Conservation (phyloP, 2,797 vertebrate genomes). For the Discoglossus pictus region DNA sequence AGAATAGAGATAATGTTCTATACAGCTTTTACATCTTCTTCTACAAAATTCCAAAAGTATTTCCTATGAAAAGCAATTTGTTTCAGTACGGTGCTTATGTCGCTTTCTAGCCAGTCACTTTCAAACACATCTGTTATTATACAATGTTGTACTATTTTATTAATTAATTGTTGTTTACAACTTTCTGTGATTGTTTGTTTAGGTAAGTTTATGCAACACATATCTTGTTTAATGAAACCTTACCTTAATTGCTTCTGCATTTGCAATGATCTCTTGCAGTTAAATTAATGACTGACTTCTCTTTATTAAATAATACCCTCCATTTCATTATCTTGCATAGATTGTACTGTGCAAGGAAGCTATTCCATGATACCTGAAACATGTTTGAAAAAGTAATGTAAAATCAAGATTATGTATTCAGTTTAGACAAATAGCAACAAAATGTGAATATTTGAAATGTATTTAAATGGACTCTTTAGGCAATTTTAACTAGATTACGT, state of each 20-base stretch:
- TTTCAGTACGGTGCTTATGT: neutral
- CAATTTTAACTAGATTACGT: too few species aligned
- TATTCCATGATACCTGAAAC: constrained; percentile 21
- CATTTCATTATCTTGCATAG: constrained; percentile 31
- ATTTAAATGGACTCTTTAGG: too few species aligned
- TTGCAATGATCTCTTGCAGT: constrained; percentile 39
- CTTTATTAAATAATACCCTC: constrained; percentile 45
- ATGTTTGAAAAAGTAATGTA: constrained; percentile 38
- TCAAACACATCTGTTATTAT: constrained; percentile 11
- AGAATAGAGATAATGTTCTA: neutral
- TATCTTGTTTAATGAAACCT: constrained; percentile 41
- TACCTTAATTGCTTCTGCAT: constrained; percentile 40
- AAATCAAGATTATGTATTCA: constrained; percentile 47
- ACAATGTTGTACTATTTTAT: neutral
- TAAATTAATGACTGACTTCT: constrained; percentile 45
- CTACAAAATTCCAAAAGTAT: constrained; percentile 27
- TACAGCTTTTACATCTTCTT: constrained; percentile 25
- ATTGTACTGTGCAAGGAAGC: constrained; percentile 37
- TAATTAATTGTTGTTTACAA: constrained; percentile 40
- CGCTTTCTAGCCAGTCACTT: constrained; percentile 7
- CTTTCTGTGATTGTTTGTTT: constrained; percentile 5
- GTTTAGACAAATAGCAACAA: constrained; percentile 40
- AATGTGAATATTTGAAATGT: too few species aligned
- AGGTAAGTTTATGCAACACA: constrained; percentile 31
- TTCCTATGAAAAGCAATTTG: constrained; percentile 16